Evolutionary conservation across 2,797 vertebrate species (phyloP), one percentile per base, ranked within the genome.

Genomic region (Echeneis naucrates): DNA sequence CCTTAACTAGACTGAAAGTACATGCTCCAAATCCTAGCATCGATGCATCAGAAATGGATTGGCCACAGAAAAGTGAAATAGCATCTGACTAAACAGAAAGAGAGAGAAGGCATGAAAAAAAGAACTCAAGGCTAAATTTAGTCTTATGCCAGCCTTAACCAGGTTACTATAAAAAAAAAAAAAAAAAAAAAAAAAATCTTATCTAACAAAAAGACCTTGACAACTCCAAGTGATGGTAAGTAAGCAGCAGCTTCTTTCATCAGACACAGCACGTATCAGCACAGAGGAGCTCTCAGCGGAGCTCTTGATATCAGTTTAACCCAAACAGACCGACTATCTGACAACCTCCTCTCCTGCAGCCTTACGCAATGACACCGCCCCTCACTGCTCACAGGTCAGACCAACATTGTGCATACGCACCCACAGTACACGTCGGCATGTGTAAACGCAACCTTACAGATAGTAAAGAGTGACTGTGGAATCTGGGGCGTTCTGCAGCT

Each of bases 221-320:
- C 55, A 76, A 59, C 77, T 62, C 64, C 19, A 50, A 65, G 71
- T 67, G 81, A 84, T 54, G 42, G 47, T 57, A 64, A 81, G 45
- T 56, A 40, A 72, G 72, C 78, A 72, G 72, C 78, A 62, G 38
- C 64, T 21, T 68, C 58, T 78, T 72, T 86, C 50, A 84, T 58
- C 74, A 82, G 56, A 76, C 64, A 81, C 13, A 62, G 54, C 16
- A 38, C 45, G 51, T 66, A 71, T 61, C 59, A 68, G 80, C 76
- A 88, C 45, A 53, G 33, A 76, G 58, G 69, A 42, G 56, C 66
- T 84, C 69, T 78, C 64, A 64, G 70, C 77, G 75, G 61, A 80
- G 56, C 69, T 82, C 63, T 40, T 37, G 21, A 66, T 85, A 81
- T 77, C 53, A 74, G 59, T 81, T 79, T 68, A 80, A 90, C 76